Evolutionary conservation across 1,140 invertebrate species (phyloP).

Genomic region (Pogonomyrmex barbatus): DNA sequence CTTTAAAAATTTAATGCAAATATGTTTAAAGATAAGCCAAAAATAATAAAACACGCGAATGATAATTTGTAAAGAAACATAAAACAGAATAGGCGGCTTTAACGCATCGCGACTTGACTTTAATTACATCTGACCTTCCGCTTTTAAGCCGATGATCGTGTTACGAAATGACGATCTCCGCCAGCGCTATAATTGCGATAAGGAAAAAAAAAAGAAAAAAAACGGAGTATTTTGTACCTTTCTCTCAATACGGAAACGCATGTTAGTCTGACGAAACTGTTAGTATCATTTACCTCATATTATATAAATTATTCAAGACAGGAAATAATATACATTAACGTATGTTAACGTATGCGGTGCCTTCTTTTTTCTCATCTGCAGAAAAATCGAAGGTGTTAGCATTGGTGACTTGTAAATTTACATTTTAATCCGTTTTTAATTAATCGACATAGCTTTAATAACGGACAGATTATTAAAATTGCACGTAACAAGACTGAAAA

Average conservation of each 20-base stretch:
- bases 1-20: too few relatives aligned
- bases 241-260: too few relatives aligned
- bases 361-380: neutral
- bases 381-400: conserved; percentile 3
- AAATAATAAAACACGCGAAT: neutral
- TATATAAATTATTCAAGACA: conserved; percentile 30
- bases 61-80: neutral
- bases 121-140: neutral
- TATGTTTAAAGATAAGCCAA: neutral
- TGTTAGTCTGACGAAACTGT: conserved; percentile 19
- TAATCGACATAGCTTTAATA: neutral
- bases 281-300: neutral
- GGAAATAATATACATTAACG: neutral
- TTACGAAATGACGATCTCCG: conserved; percentile 16
- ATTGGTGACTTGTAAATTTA: neutral
- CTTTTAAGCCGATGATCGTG: conserved; percentile 3
- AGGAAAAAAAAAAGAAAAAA: neutral
- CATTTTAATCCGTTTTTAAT: neutral
- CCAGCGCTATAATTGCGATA: neutral
- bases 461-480: neutral
- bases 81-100: neutral
- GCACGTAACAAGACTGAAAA: neutral
- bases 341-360: conserved; percentile 31
- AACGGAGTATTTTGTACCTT: neutral
- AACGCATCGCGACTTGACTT: neutral